phyloP scores from a whole-genome alignment of 1,140 invertebrate genomes.

The Antheraea pernyi region DNA sequence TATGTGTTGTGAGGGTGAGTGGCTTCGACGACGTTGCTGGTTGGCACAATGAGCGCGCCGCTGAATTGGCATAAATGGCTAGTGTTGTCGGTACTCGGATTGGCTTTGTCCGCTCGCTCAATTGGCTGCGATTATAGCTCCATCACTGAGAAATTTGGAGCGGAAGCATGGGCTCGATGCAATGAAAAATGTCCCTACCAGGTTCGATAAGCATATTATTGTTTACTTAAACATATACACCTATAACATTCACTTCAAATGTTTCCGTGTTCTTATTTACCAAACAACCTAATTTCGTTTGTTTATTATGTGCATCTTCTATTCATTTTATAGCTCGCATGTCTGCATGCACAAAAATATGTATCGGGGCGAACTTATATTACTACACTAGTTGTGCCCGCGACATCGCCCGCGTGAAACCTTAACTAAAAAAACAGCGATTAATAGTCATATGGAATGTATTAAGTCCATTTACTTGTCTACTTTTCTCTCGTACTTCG shows the following conservation, averaged over 20 bases:
- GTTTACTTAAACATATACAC: not conserved
- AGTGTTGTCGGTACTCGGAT: slow-evolving; percentile 73
- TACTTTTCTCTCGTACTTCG: no score
- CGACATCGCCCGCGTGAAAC: no score
- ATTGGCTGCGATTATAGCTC: slow-evolving; percentile 76
- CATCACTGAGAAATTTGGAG: slow-evolving; percentile 76
- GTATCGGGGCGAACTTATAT: no score
- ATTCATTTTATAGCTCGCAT: no score
- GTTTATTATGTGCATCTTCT: no score
- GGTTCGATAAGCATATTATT: slow-evolving; percentile 39
- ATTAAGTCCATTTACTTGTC: no score
- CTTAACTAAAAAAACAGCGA: no score
- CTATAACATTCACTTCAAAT: not conserved
- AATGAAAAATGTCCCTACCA: slow-evolving; percentile 75
- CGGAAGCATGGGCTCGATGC: slow-evolving; percentile 72
- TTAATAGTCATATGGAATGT: no score
- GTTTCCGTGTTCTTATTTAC: not conserved
- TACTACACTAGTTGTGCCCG: no score
- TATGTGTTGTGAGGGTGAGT: slow-evolving; percentile 52
- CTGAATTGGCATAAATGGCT: slow-evolving; percentile 76
- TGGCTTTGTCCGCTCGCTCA: slow-evolving; percentile 76
- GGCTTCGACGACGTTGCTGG: slow-evolving; percentile 32
- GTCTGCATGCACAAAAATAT: no score
- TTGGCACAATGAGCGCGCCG: slow-evolving; percentile 65
- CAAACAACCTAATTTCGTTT: not conserved